Percentiles rank a stretch among this genome's conserved stretches.
These are phyloP conservation scores for Boleophthalmus pectinirostris DNA, from an alignment of 2,113 vertebrate genomes.

Conservation along the genomic window DNA sequence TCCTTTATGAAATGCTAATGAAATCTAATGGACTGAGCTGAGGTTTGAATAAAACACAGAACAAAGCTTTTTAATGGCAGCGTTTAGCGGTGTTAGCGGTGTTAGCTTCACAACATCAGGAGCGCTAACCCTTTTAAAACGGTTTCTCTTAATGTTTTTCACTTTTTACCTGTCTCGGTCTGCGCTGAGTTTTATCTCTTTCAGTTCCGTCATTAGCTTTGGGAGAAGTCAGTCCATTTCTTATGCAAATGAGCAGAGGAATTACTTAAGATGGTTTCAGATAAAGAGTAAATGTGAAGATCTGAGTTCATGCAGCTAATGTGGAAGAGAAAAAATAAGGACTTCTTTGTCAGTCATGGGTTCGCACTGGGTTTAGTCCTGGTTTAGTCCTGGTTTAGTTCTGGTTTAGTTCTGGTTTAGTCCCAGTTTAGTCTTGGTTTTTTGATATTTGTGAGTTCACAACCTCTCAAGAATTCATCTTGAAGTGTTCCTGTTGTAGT, in stretches of 20 bases:
- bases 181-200: slow-evolving; percentile 9
- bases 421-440: too few species aligned
- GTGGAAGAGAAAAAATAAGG: too few species aligned
- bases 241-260: slow-evolving; percentile 35
- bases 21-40: slow-evolving; percentile 2
- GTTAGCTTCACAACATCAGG: slow-evolving; percentile 29
- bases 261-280: background rate
- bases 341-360: too few species aligned
- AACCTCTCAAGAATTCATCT: too few species aligned
- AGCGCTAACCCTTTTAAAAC: slow-evolving; percentile 23
- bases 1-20: slow-evolving; percentile 1
- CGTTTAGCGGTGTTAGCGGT: slow-evolving; percentile 11
- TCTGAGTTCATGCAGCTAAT: background rate
- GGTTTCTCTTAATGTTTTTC: background rate
- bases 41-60: background rate
- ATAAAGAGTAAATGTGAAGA: background rate
- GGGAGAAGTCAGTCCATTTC: background rate
- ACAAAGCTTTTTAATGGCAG: slow-evolving; percentile 3
- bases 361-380: background rate
- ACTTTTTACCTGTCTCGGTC: background rate
- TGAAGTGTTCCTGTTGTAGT: too few species aligned
- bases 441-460: too few species aligned
- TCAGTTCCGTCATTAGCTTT: background rate
- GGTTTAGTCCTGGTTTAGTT: background rate
- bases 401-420: background rate